These are phyloP conservation scores for Drosophila asahinai DNA, from an alignment of 1,140 invertebrate species.

Conservation along the genomic window DNA sequence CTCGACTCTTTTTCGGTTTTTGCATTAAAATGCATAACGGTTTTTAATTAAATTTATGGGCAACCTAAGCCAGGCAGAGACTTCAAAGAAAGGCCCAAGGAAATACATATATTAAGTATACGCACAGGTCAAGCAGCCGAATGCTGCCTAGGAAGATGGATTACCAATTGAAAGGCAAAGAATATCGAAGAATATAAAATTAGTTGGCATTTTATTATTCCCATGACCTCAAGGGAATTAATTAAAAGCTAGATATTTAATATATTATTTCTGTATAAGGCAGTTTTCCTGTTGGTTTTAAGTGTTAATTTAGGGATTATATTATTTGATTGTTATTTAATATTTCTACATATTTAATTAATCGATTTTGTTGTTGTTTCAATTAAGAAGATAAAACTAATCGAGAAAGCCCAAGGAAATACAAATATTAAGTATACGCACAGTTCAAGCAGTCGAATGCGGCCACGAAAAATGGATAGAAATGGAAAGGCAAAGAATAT, in stretches of 20 bases:
- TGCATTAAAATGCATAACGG: constrained; percentile 71
- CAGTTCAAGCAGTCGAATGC: no score
- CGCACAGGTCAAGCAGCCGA: constrained; percentile 12
- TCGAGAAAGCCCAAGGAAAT: no score
- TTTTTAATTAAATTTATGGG: constrained; percentile 63
- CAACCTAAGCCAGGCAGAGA: not conserved
- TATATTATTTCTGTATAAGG: not conserved
- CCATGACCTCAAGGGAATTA: no score
- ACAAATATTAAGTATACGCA: no score
- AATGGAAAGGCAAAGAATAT: not conserved
- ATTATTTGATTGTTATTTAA: not conserved
- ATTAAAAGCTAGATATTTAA: not conserved
- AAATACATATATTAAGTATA: constrained; percentile 34
- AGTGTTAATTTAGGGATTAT: not conserved
- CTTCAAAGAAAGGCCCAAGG: constrained; percentile 31
- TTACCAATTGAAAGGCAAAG: not conserved
- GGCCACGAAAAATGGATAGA: no score
- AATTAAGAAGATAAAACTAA: no score
- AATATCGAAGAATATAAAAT: not conserved
- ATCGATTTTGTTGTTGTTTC: no score
- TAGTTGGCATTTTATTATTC: not conserved
- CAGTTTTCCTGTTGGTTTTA: not conserved
- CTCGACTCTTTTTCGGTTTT: constrained; percentile 29
- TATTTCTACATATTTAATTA: not conserved
- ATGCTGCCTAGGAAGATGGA: constrained; percentile 1